Evolutionary conservation across 2,888 invertebrate genomes (phyloP), one percentile per base, ranked within the genome.

Genomic region (Drosophila cognata): DNA sequence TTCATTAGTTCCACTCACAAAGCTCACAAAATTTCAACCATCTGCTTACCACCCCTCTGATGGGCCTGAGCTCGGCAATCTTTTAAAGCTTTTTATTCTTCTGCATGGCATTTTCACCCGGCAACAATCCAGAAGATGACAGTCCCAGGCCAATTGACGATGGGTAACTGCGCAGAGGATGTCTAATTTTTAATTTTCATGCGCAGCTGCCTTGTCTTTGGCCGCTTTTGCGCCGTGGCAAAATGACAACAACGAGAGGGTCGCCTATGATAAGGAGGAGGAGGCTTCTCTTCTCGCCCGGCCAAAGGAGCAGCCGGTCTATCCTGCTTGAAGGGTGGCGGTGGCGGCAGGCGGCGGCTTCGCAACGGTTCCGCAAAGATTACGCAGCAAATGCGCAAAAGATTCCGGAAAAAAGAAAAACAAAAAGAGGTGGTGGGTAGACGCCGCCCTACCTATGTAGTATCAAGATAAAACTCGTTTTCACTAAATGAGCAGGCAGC

Each of bases 251-350:
- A 21, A 25, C 18, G 29, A 52, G 65, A 72, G 69, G 18, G 63
- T 81, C 66, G 73, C 46, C 38, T 11, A 7, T 29, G 38, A 57
- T 29, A 41, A 75, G 81, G 48, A 71, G 77, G 71, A 77, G 83
- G 59, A 55, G 72, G 72, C 51, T 53, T 64, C 52, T 25, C 28
- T 62, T 43, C 35, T 57, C 33, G 62, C 56, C 73, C 64, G 64
- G 68, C 66, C 33, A 85, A 86, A 86, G 84, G 87, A 82, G 89
- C 89, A 87, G 89, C 87, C 86, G 81, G 62, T 68, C 81, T 69
- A 62, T 77, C 60, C 74, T 67, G 77, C 68, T 84, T 60, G 71
- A 43, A 84, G 87, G 86, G 78, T 82, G 86, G 88, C 85, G 86
- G 83, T 83, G 88, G 84, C 87, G 80, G 76, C 60, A 53, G 64